A percentile compares a stretch with the other conserved stretches of the same genome.
phyloP scores from a whole-genome alignment of 2,888 invertebrate genomes.

The Leptinotarsa tumamoca region DNA sequence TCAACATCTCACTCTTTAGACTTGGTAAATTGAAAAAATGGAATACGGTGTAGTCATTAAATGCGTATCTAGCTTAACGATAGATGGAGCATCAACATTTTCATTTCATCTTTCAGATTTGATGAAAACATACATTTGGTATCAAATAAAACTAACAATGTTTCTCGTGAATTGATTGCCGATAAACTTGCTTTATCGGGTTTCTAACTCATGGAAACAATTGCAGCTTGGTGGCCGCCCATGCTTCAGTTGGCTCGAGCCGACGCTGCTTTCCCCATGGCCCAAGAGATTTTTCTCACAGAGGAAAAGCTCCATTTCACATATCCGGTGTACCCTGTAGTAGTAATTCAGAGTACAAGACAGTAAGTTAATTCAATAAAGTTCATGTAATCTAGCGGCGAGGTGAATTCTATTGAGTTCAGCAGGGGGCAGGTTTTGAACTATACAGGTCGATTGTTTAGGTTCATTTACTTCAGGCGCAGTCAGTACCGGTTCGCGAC shows the following conservation, averaged over 20 bases:
- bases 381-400: constrained; percentile 20
- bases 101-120: too few relatives aligned
- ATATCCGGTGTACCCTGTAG: constrained; percentile 32
- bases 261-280: neutral
- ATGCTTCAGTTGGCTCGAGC: neutral
- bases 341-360: constrained; percentile 13
- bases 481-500: constrained; percentile 8
- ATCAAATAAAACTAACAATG: too few relatives aligned
- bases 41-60: too few relatives aligned
- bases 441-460: constrained; percentile 18
- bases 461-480: constrained; percentile 9
- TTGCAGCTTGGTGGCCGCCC: neutral
- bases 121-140: too few relatives aligned
- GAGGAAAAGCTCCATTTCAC: constrained; percentile 39
- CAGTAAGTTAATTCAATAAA: constrained; percentile 20
- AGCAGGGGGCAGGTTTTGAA: constrained; percentile 5
- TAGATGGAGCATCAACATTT: too few relatives aligned
- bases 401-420: constrained; percentile 15
- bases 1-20: too few relatives aligned
- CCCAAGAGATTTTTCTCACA: constrained; percentile 29
- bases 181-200: too few relatives aligned
- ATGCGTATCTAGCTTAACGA: too few relatives aligned
- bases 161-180: too few relatives aligned
- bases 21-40: too few relatives aligned
- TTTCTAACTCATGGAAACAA: neutral